Conservation (phyloP, 2,797 vertebrate genomes). For the Trichosurus vulpecula region DNA sequence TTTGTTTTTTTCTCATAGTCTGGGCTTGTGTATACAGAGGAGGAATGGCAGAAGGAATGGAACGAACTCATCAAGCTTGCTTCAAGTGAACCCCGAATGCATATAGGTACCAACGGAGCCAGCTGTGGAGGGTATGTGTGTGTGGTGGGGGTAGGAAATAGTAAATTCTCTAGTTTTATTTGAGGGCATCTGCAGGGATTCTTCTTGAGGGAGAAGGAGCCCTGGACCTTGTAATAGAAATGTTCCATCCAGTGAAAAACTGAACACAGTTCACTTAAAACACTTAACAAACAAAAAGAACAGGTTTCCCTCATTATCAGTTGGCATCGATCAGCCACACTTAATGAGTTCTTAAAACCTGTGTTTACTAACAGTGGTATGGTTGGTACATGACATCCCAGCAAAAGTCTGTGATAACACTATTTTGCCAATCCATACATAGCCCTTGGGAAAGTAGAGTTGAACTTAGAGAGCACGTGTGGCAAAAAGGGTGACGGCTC, state of each 20-base stretch:
- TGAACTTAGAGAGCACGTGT: background rate
- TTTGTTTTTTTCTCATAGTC: constrained; percentile 85
- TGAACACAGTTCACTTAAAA: background rate
- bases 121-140: constrained; percentile 84
- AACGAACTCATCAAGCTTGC: constrained; percentile 87
- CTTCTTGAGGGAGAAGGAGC: background rate
- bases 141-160: background rate
- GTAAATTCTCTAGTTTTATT: background rate
- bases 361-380: background rate
- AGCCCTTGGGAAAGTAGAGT: background rate
- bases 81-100: constrained; percentile 94
- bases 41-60: constrained; percentile 99
- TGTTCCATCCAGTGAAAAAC: background rate
- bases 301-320: background rate
- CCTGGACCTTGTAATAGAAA: background rate
- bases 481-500: background rate
- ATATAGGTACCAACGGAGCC: constrained; percentile 91
- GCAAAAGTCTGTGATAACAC: background rate
- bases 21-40: constrained; percentile 96
- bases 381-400: background rate
- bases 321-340: background rate
- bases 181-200: background rate
- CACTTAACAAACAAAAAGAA: background rate
- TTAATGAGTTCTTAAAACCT: background rate
- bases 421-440: background rate